phyloP scores from a whole-genome alignment of 2,888 invertebrate genomes.

The Trichacis sp. region DNA sequence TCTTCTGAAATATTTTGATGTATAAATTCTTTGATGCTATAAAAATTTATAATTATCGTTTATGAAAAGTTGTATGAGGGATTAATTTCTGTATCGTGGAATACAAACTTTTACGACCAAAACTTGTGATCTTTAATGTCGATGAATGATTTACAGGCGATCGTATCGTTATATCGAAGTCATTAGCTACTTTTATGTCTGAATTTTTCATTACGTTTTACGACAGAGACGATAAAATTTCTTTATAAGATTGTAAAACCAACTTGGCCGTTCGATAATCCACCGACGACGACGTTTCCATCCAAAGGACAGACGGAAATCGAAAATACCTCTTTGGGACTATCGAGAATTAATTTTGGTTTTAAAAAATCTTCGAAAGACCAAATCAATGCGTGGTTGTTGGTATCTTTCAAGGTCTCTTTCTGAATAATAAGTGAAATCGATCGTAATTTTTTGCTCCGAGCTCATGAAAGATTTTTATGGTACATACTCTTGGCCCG shows the following conservation, averaged over 20 bases:
- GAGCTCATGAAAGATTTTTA: constrained; percentile 3
- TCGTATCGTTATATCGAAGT: too few relatives aligned
- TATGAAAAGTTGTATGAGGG: too few relatives aligned
- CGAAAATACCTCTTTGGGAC: constrained; percentile 75
- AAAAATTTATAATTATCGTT: too few relatives aligned
- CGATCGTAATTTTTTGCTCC: neutral
- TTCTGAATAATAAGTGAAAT: constrained; percentile 43
- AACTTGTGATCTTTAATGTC: neutral
- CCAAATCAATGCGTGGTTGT: constrained; percentile 81
- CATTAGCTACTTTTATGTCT: neutral
- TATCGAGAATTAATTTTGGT: constrained; percentile 78
- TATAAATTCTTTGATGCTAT: too few relatives aligned
- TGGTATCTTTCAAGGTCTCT: constrained; percentile 71
- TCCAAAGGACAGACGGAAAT: constrained; percentile 79
- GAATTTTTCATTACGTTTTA: neutral
- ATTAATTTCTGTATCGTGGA: too few relatives aligned
- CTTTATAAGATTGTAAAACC: constrained; percentile 5
- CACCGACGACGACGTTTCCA: constrained; percentile 79
- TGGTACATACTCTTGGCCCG: constrained; percentile 35
- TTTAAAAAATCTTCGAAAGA: constrained; percentile 78
- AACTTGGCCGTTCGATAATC: constrained; percentile 76
- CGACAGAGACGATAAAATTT: too few relatives aligned
- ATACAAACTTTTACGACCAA: neutral
- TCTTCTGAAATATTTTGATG: too few relatives aligned
- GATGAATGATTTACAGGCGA: neutral